Conservation (phyloP, 2,888 invertebrate genomes). For the Drosophila tripunctata region DNA sequence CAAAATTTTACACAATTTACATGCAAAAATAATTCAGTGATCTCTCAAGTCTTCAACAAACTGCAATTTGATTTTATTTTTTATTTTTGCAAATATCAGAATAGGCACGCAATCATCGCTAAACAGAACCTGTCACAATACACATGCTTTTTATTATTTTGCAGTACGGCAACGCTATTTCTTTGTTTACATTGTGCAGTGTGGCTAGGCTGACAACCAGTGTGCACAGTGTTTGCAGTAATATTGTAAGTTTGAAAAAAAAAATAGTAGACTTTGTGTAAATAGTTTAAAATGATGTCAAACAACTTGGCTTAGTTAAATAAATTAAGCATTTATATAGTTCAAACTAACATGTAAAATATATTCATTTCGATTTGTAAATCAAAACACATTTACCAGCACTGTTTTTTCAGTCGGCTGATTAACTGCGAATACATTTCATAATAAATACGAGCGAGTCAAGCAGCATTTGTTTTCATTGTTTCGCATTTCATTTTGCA, state of each 20-base stretch:
- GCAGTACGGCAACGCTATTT: constrained; percentile 17
- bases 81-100: background rate
- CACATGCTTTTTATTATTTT: background rate
- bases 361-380: background rate
- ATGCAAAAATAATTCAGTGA: too few relatives aligned
- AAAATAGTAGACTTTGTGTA: constrained; percentile 12
- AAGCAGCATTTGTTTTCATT: too few relatives aligned
- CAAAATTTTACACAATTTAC: too few relatives aligned
- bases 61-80: too few relatives aligned
- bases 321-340: background rate
- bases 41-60: too few relatives aligned
- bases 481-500: constrained; percentile 25
- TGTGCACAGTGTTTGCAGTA: background rate
- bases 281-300: background rate
- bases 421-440: constrained; percentile 37
- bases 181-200: constrained; percentile 38
- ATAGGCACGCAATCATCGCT: background rate
- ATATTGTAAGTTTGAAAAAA: background rate
- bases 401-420: constrained; percentile 31
- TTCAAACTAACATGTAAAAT: constrained; percentile 11
- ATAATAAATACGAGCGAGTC: constrained; percentile 42
- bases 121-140: background rate
- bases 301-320: background rate
- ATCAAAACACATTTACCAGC: constrained; percentile 37
- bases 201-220: background rate